Evolutionary conservation across 2,113 vertebrate genomes (phyloP), one percentile per base, ranked within the genome.

Genomic region (Phyllostomus discolor): DNA sequence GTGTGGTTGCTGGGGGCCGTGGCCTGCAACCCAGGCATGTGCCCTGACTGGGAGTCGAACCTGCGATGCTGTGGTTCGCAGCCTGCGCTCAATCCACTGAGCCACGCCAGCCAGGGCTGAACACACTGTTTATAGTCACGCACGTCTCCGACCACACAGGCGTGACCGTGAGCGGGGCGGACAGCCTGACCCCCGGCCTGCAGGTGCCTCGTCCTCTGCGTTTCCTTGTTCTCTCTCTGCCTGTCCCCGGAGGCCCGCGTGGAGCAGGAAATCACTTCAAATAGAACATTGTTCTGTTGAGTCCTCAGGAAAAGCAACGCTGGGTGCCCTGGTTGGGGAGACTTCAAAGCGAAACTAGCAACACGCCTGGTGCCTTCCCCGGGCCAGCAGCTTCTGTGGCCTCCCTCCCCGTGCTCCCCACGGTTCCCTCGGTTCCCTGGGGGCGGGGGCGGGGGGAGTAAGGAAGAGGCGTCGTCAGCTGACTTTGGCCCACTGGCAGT

Each of bases 311-410:
- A 24, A 64, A 79, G 46, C 38, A 9, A 5, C 38, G 5, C 10
- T 24, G 28, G 10, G 26, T 6, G 35, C 31, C 8, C n/a, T 8
- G 66, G 38, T 2, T 57, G 28, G 26, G 26, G 62, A 48, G 19
- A 16, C 48, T 76, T 38, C 91, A 10, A 5, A n/a, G 62, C 26
- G 50, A 57, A 66, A 1, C 15, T 19, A 67, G 11, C 92, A 41
- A 6, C 2, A 5, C 8, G 10, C 59, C 9, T 0, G 0, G 10
- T 1, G 75, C 46, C 57, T 2, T 33, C 70, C 43, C 48, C 17
- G 7, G 11, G 59, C 59, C 7, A 24, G 19, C 1, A 1, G 69
- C 26, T 62, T 57, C 10, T 7, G 16, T 9, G 11, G 26, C 2
- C 5, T 20, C 35, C 50, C 1, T 26, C 16, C 48, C 48, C 31